Percentiles rank a stretch among this genome's conserved stretches.
These are phyloP conservation scores for Mycalesis mineus DNA, from an alignment of 2,888 invertebrate species.

Conservation along the genomic window DNA sequence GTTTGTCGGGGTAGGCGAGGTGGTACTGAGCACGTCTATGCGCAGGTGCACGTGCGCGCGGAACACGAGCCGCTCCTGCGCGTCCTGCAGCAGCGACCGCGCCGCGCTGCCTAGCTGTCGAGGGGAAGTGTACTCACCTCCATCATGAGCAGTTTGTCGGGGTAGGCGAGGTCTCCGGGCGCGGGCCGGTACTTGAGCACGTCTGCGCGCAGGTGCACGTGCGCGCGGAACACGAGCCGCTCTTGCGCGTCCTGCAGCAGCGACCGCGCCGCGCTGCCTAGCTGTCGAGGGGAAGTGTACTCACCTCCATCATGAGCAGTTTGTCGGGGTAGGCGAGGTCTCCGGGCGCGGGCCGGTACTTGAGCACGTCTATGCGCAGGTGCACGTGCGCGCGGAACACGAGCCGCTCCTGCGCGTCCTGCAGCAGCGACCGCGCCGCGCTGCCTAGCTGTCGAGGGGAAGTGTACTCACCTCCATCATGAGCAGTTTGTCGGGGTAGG, in stretches of 20 bases:
- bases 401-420: conserved; percentile 84
- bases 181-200: conserved; percentile 92
- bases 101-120: too few relatives aligned
- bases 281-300: too few relatives aligned
- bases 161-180: conserved; percentile 97
- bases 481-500: conserved; percentile 97
- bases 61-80: conserved; percentile 91
- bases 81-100: conserved; percentile 65
- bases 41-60: conserved; percentile 95
- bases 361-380: conserved; percentile 92
- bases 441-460: too few relatives aligned
- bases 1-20: conserved; percentile 97
- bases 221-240: conserved; percentile 95
- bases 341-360: conserved; percentile 93
- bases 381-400: conserved; percentile 97
- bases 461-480: conserved; percentile 91
- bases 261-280: too few relatives aligned
- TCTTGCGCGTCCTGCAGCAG: conserved; percentile 84
- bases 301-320: conserved; percentile 96
- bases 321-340: conserved; percentile 99
- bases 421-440: conserved; percentile 92
- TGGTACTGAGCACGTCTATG: conserved; percentile 93
- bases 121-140: conserved; percentile 80
- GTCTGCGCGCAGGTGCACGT: conserved; percentile 95
- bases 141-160: conserved; percentile 98